Evolutionary conservation across 1,140 invertebrate species (phyloP), one percentile per base, ranked within the genome.

Genomic region (Chrysopa pallens): DNA sequence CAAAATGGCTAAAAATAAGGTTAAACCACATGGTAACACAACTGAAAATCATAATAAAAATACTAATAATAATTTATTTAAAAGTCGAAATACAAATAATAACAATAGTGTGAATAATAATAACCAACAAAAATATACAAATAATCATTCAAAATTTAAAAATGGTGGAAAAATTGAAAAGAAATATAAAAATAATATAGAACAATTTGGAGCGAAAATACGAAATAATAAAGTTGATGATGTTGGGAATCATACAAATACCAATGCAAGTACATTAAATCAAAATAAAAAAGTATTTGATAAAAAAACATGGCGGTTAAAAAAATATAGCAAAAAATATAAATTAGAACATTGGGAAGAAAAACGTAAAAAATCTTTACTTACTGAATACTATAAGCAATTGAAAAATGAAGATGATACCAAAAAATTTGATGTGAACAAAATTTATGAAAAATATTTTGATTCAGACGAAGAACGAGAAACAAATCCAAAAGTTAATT

Each of bases 241-340:
- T 23, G 5, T 23, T 23, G 5, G 5, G 2, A 23, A 3, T 23
- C 2, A 33, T 4, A 4, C 31, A 12, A 33, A 33, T 11, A 33
- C n/a, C 2, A 9, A 33, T 12, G 2, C 6, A 11, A 7, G 31
- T 9, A 33, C 6, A 31, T 11, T 31, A 31, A 6, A 11, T 11
- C 29, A 12, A 33, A 33, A 33, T 2, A 12, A 6, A 2, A 72
- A 67, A 55, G 60, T 63, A 4, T 78, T 78, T 54, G 66, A 77
- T 47, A 79, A 78, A 53, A 76, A 74, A 41, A 60, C 66, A 11
- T 78, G 75, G 44, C 62, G 75, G 17, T 44, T 73, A 27, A 66
- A 75, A 44, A 76, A 76, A 49, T 79, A 78, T 46, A 78, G 73
- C 48, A 74, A 76, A 31, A 76, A 77, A 49, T 73, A 71, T 42